phyloP scores from a whole-genome alignment of 2,888 invertebrate genomes.

The Melinaea menophilus region DNA sequence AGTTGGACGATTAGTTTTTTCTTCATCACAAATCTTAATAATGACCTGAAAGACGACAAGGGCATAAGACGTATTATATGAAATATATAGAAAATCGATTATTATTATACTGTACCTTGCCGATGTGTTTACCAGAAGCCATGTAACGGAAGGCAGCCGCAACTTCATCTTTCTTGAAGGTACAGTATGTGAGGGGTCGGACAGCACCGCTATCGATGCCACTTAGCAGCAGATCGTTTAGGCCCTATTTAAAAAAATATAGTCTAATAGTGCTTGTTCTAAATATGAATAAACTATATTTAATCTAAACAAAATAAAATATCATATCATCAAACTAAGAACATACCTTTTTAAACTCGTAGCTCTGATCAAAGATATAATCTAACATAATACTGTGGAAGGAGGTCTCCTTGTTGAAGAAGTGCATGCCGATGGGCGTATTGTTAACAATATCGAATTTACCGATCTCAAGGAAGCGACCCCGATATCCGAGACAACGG shows the following conservation, averaged over 20 bases:
- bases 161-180: conserved; percentile 77
- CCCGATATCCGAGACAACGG: conserved; percentile 73
- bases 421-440: conserved; percentile 81
- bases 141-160: conserved; percentile 80
- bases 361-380: conserved; percentile 66
- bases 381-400: conserved; percentile 77
- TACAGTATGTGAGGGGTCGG: conserved; percentile 79
- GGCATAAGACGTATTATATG: neutral
- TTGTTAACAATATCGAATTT: conserved; percentile 86
- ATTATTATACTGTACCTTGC: conserved; percentile 68
- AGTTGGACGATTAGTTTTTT: conserved; percentile 47
- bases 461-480: conserved; percentile 88
- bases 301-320: too few species aligned
- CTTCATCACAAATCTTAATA: conserved; percentile 74
- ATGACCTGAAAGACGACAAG: conserved; percentile 57
- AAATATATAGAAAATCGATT: neutral
- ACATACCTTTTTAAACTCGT: conserved; percentile 59
- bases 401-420: conserved; percentile 80
- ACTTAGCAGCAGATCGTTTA: conserved; percentile 76
- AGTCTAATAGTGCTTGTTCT: too few species aligned
- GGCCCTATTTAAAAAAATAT: conserved; percentile 45
- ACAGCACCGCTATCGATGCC: conserved; percentile 82
- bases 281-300: too few species aligned
- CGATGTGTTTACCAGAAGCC: conserved; percentile 85
- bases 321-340: neutral